Percentiles rank a stretch among this genome's conserved stretches.
Evolutionary conservation across 2,113 vertebrate species (phyloP).

Genomic region (Corapipo altera): DNA sequence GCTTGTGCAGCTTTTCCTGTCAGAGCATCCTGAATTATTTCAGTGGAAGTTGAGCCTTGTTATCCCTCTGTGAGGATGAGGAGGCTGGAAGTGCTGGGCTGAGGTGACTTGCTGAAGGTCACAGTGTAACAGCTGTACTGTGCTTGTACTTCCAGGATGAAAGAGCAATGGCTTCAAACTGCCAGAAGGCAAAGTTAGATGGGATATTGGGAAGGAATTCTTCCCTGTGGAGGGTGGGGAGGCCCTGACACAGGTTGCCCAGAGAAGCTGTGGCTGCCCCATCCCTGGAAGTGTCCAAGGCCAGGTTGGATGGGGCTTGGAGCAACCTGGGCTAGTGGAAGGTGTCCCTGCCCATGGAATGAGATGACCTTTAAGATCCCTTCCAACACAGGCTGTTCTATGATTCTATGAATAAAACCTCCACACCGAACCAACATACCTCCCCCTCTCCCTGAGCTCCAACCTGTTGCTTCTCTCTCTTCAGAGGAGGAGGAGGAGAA

Average conservation of each 20-base stretch:
- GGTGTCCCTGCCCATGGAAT: neutral
- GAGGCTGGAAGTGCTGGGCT: neutral
- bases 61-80: neutral
- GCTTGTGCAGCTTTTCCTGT: neutral
- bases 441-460: neutral
- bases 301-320: neutral
- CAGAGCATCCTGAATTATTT: fast-evolving
- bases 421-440: fast-evolving
- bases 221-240: neutral
- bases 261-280: neutral
- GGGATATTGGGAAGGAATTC: neutral
- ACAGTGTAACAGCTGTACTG: fast-evolving
- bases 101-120: neutral
- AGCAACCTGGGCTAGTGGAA: fast-evolving
- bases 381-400: neutral
- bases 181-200: neutral
- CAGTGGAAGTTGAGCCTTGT: neutral
- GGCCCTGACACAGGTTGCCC: neutral
- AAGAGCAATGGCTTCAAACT: neutral
- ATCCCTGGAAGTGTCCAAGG: neutral
- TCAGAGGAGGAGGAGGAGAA: neutral
- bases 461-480: neutral
- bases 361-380: neutral
- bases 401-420: neutral
- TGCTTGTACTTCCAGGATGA: neutral